Evolutionary conservation across 2,113 vertebrate species (phyloP).

Genomic region (Hassar affinis): DNA sequence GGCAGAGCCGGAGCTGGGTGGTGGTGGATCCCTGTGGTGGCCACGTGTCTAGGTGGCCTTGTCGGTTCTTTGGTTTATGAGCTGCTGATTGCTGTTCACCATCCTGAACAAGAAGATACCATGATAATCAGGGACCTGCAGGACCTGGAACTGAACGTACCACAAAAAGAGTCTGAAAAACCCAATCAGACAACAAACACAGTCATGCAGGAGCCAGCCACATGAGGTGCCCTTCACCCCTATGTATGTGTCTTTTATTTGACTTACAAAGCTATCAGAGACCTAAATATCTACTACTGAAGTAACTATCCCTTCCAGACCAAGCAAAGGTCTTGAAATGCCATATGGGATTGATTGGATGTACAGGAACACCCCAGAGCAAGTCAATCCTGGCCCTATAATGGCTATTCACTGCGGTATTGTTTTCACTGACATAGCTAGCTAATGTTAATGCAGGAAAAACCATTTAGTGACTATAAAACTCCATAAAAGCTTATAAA

Average conservation of each 20-base stretch:
- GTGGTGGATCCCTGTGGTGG: constrained; percentile 87
- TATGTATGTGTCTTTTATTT: background rate
- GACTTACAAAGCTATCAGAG: background rate
- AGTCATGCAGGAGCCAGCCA: background rate
- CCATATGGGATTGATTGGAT: too few relatives aligned
- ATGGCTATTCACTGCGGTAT: too few relatives aligned
- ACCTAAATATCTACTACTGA: background rate
- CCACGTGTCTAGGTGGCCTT: constrained; percentile 68
- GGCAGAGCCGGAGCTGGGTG: constrained; percentile 78
- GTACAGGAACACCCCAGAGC: too few relatives aligned
- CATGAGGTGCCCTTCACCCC: background rate
- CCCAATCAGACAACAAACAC: background rate
- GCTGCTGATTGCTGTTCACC: constrained; percentile 75
- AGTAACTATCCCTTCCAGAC: background rate
- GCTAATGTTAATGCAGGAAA: too few relatives aligned
- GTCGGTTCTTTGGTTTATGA: constrained; percentile 72
- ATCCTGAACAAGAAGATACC: constrained; percentile 53
- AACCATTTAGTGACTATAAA: too few relatives aligned
- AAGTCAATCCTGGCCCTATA: too few relatives aligned
- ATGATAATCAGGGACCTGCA: constrained; percentile 23
- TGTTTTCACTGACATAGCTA: too few relatives aligned
- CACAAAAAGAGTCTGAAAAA: constrained; percentile 51
- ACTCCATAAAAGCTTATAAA: too few relatives aligned
- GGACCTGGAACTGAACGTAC: constrained; percentile 58
- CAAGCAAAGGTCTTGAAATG: too few relatives aligned